Percentiles rank a stretch among this genome's conserved stretches.
Evolutionary conservation across 2,113 vertebrate species (phyloP).

Genomic region (Syngnathoides biaculeatus): DNA sequence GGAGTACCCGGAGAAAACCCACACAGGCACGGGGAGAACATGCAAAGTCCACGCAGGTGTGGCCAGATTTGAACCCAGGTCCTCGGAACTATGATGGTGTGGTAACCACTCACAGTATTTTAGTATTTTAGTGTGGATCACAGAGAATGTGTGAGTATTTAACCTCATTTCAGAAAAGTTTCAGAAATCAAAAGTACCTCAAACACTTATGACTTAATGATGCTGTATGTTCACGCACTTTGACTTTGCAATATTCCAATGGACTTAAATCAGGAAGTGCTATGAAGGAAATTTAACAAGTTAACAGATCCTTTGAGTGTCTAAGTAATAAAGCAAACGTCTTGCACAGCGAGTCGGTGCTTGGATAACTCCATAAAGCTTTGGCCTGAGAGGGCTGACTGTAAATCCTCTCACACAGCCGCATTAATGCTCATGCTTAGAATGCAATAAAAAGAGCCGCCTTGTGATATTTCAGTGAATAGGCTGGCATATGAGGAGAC

Average conservation of each 20-base stretch:
- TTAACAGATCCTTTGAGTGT: constrained; percentile 5
- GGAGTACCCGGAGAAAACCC: too few species aligned
- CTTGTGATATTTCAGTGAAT: constrained; percentile 55
- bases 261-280: constrained; percentile 10
- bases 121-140: not conserved
- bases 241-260: not conserved
- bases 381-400: constrained; percentile 23
- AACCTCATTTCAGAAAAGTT: constrained; percentile 1
- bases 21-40: too few species aligned
- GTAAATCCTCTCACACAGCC: constrained; percentile 25
- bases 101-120: too few species aligned
- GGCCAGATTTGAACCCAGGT: too few species aligned
- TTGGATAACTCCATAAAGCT: constrained; percentile 25
- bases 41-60: too few species aligned
- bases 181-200: not conserved
- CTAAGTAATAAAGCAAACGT: constrained; percentile 10
- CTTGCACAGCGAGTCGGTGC: constrained; percentile 6
- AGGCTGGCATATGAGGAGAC: constrained; percentile 43
- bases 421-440: constrained; percentile 24
- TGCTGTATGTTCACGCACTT: not conserved
- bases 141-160: not conserved
- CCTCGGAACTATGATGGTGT: too few species aligned
- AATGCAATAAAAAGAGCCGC: constrained; percentile 50
- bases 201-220: not conserved
- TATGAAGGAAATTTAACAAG: constrained; percentile 2